Conservation (phyloP, 2,888 invertebrate genomes). For the Nephrotoma guestfalica region DNA sequence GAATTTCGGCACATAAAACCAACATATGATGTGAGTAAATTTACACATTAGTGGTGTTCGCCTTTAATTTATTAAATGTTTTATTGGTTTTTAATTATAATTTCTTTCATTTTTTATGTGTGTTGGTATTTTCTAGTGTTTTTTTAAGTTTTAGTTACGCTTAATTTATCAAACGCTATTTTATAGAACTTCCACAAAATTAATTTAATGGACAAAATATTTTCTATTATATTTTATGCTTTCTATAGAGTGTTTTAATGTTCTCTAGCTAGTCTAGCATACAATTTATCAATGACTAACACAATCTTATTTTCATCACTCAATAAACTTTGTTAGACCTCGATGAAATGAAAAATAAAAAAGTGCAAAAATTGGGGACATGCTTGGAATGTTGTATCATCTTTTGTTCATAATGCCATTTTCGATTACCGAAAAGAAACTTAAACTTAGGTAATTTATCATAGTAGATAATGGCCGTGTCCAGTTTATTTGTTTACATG, state of each 20-base stretch:
- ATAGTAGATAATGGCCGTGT: no score
- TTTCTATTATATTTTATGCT: neutral
- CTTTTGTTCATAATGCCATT: no score
- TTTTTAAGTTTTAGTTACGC: neutral
- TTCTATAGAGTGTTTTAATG: neutral
- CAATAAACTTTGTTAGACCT: neutral
- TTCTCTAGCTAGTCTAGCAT: neutral
- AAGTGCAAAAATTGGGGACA: neutral
- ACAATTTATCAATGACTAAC: neutral
- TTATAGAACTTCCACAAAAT: neutral
- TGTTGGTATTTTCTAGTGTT: neutral
- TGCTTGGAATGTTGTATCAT: neutral
- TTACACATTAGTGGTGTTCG: neutral
- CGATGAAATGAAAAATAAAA: neutral
- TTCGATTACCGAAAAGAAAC: no score
- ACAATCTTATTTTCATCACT: neutral
- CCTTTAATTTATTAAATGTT: neutral
- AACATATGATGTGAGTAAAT: conserved; percentile 34
- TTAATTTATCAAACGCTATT: neutral
- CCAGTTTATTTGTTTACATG: no score
- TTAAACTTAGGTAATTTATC: no score
- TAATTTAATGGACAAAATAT: neutral
- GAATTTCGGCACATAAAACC: conserved; percentile 32
- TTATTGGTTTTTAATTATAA: neutral
- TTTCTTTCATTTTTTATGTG: neutral